Evolutionary conservation across 2,797 vertebrate genomes (phyloP).

Genomic region (Choloepus didactylus): DNA sequence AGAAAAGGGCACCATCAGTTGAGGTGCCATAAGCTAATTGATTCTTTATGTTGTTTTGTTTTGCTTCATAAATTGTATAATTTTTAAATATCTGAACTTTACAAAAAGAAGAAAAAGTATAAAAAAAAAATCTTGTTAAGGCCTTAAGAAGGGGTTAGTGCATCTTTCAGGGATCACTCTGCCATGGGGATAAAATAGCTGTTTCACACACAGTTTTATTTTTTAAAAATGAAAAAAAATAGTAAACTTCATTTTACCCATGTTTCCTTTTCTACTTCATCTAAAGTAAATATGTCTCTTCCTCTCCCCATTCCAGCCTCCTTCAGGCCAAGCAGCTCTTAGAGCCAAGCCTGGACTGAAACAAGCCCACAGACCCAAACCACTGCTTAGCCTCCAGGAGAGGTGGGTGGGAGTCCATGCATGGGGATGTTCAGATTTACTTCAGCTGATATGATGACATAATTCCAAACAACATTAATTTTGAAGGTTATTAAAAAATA

Average conservation of each 20-base stretch:
- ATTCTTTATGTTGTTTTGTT: conserved; percentile 78
- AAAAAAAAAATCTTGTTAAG: conserved; percentile 86
- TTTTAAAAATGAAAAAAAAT: conserved; percentile 87
- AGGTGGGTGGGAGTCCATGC: rapidly evolving
- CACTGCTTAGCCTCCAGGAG: too few species aligned
- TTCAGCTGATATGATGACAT: neutral
- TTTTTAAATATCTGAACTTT: conserved; percentile 89
- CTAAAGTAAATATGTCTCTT: conserved; percentile 76
- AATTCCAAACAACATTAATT: conserved; percentile 46
- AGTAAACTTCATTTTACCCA: conserved; percentile 93
- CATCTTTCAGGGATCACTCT: conserved; percentile 92
- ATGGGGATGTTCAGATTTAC: neutral
- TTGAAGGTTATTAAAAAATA: conserved; percentile 15
- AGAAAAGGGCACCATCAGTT: conserved; percentile 82
- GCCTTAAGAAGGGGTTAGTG: conserved; percentile 92
- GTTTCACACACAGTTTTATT: conserved; percentile 93
- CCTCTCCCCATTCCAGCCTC: neutral
- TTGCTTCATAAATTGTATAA: conserved; percentile 87
- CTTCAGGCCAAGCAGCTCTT: rapidly evolving
- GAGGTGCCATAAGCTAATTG: conserved; percentile 76
- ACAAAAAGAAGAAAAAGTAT: conserved; percentile 81
- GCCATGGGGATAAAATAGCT: conserved; percentile 91
- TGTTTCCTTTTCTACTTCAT: conserved; percentile 88
- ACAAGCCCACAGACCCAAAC: rapidly evolving
- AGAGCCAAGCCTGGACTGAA: neutral